Percentiles rank a stretch among this genome's conserved stretches.
These are phyloP conservation scores for Macaca mulatta DNA, from an alignment of 2,113 vertebrate genomes.

Conservation along the genomic window DNA sequence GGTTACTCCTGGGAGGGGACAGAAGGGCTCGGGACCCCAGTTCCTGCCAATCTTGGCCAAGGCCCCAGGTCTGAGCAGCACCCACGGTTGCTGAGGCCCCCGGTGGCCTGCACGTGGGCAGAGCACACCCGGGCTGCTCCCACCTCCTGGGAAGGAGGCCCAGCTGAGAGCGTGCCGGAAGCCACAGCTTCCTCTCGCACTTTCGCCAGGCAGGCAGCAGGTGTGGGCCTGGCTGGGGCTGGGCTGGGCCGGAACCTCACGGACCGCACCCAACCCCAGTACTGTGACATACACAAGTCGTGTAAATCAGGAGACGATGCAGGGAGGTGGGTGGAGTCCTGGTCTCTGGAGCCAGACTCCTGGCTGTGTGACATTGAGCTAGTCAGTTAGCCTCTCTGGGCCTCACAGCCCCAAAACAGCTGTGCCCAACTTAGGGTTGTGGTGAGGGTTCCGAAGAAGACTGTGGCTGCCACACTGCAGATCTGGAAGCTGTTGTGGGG, in stretches of 20 bases:
- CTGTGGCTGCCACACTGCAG: background rate
- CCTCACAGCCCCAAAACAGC: background rate
- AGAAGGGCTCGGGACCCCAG: background rate
- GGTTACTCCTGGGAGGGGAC: background rate
- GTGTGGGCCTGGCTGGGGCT: conserved; percentile 44
- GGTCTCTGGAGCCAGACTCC: background rate
- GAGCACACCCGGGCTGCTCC: background rate
- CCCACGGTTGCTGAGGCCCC: background rate
- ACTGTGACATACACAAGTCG: background rate
- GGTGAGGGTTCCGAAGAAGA: background rate
- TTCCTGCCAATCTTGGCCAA: background rate
- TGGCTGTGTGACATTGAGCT: background rate
- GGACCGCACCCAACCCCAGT: conserved; percentile 62
- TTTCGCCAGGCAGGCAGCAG: conserved; percentile 71
- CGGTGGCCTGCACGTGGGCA: background rate
- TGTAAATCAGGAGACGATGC: background rate
- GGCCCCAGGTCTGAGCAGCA: background rate
- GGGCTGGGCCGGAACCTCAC: conserved; percentile 38
- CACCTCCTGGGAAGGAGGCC: conserved; percentile 40
- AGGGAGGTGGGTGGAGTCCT: background rate
- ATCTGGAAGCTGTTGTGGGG: background rate
- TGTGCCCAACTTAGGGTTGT: background rate
- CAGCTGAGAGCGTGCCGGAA: conserved; percentile 69
- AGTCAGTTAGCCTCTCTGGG: background rate
- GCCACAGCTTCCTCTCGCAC: conserved; percentile 83